Evolutionary conservation across 2,888 invertebrate genomes (phyloP), one percentile per base, ranked within the genome.

Genomic region (Tineola bisselliella): DNA sequence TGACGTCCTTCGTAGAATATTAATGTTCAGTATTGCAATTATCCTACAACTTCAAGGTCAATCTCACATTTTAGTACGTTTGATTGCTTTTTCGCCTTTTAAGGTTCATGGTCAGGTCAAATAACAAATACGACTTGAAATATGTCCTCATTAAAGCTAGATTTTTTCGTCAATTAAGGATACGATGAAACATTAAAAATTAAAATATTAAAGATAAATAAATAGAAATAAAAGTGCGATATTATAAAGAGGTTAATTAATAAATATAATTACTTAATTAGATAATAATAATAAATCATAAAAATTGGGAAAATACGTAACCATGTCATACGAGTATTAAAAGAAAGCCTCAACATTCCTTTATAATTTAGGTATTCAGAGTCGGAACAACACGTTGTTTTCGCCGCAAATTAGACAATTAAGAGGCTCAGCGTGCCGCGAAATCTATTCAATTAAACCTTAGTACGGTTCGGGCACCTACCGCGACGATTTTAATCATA

Each of bases 391-490:
- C 75, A 73, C 76, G 76, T 76, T 79, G 84, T 81, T 84, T 86
- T 86, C 84, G 84, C 80, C 78, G 77, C 77, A 87, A 87, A 86
- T 86, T 81, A 87, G 84, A 83, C 87, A 78, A 86, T 87, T 87
- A 87, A 70, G 81, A 87, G 83, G 82, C 87, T 71, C 64, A 61
- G 63, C 76, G 77, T 77, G 81, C 69, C 69, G 76, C 76, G 73
- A 75, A 73, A 83, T 83, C 86, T 86, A 87, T 87, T 80, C 71
- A 83, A 86, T 87, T 87, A 86, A 84, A 84, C 76, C 86, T 68
- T 77, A 70, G 70, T 80, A 79, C 79, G 81, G 79, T 67, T 69
- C 70, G 75, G 78, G 74, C 79, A 86, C 87, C 87, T 84, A 82
- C 87, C 84, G 84, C 86, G 73, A 68, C 70, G 87, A 83, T 84